Conservation (phyloP, 2,797 vertebrate genomes). For the Trematomus bernacchii region DNA sequence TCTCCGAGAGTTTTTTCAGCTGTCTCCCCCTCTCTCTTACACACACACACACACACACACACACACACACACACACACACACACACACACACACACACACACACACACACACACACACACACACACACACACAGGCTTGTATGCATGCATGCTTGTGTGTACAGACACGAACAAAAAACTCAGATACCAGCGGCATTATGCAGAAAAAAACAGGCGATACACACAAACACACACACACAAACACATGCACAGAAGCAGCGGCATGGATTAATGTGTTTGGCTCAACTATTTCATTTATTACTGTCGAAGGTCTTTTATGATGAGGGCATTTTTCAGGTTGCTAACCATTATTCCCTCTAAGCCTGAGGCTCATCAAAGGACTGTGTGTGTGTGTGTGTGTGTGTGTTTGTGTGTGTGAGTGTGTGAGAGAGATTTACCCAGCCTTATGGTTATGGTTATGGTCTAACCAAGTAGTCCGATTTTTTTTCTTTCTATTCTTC, state of each 20-base stretch:
- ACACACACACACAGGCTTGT: background rate
- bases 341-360: slow-evolving; percentile 86
- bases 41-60: slow-evolving; percentile 2
- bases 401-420: slow-evolving; percentile 29
- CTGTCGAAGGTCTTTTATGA: slow-evolving; percentile 87
- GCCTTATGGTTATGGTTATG: slow-evolving; percentile 67
- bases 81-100: background rate
- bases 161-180: slow-evolving; percentile 15
- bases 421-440: slow-evolving; percentile 44
- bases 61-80: background rate
- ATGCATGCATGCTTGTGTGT: slow-evolving; percentile 28
- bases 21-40: background rate
- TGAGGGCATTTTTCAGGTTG: slow-evolving; percentile 89
- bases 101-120: background rate
- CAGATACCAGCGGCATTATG: slow-evolving; percentile 28
- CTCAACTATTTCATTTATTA: slow-evolving; percentile 88
- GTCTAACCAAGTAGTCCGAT: slow-evolving; percentile 65
- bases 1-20: slow-evolving; percentile 29
- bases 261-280: slow-evolving; percentile 86
- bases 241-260: slow-evolving; percentile 31
- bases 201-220: slow-evolving; percentile 32
- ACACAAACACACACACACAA: background rate
- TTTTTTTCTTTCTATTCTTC: slow-evolving; percentile 62
- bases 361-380: slow-evolving; percentile 72
- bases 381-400: slow-evolving; percentile 41